These are phyloP conservation scores for Eulemur mongoz DNA, from an alignment of 2,797 vertebrate genomes.

Conservation along the genomic window DNA sequence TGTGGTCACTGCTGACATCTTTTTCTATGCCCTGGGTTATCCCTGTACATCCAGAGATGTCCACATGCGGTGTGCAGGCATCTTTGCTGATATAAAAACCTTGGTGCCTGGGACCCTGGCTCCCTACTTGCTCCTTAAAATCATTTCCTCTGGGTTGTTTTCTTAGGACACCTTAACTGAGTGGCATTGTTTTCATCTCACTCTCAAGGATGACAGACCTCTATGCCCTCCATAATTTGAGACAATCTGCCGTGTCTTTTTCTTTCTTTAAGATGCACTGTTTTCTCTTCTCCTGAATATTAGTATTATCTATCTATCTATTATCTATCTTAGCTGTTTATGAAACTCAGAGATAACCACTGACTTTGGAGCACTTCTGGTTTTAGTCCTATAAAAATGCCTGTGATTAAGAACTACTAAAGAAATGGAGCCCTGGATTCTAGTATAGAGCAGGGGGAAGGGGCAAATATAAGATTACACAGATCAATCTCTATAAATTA, in stretches of 20 bases:
- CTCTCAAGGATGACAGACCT: neutral
- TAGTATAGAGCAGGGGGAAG: neutral
- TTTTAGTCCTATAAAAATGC: neutral
- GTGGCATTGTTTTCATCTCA: neutral
- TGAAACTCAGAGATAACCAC: neutral
- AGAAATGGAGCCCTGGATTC: neutral
- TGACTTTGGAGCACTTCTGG: neutral
- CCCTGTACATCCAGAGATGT: neutral
- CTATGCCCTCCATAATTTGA: neutral
- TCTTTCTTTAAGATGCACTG: neutral
- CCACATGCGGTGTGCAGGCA: neutral
- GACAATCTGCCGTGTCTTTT: neutral
- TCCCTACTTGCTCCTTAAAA: neutral
- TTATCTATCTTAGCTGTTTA: neutral
- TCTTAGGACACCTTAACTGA: neutral
- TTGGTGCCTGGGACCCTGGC: neutral
- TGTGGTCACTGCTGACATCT: neutral
- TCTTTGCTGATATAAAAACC: neutral
- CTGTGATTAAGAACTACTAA: neutral
- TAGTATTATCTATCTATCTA: neutral
- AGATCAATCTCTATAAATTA: neutral
- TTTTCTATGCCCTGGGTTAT: neutral
- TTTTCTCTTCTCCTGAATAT: neutral
- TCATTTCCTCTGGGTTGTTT: neutral
- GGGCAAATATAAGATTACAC: neutral